Evolutionary conservation across 2,797 vertebrate species (phyloP), one percentile per base, ranked within the genome.

Genomic region (Sebastes wilsoni): DNA sequence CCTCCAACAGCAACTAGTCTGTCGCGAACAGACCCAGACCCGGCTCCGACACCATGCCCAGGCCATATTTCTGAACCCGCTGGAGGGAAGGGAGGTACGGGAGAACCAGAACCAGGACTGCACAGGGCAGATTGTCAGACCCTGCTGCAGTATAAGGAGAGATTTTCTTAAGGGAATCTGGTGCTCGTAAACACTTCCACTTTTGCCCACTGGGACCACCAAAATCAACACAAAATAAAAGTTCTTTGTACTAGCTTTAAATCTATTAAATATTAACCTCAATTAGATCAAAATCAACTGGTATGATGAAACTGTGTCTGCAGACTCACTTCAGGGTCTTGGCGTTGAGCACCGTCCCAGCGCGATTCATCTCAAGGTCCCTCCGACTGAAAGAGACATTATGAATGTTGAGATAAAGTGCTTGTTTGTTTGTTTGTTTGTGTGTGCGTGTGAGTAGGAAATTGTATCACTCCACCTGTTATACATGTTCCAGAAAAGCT

Each of bases 401-500:
- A 70, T 70, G 65, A 64, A 22, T 16, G 13, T 56, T 16, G 2
- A 30, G 5, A 55, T 8, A 11, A 54, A 18, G 42, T 22, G 11
- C 13, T 8, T 49, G 25, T 42, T 42, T 49, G 65, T 58, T 25
- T 58, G 25, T 27, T 25, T 58, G 56, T 58, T 14, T 58, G 25
- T 58, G 56, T 58, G 56, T 58, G 56, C 13, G 25, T 27, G 55
- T 58, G 12, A 20, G 52, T 8, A 67, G 38, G 2, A 46, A 11
- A 23, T 2, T 30, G 30, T n/a, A 9, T 61, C 11, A 66, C 23
- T 75, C 2, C 83, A 99, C 98, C 98, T 96, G 92, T 99, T 99
- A 95, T 99, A 99, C 97, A 99, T 98, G 93, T 97, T 99, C 97
- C 98, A 99, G 96, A 99, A 99, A 70, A 99, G 98, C 93, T 99